Conservation (phyloP, 1,140 invertebrate genomes). For the Drosophila grimshawi region DNA sequence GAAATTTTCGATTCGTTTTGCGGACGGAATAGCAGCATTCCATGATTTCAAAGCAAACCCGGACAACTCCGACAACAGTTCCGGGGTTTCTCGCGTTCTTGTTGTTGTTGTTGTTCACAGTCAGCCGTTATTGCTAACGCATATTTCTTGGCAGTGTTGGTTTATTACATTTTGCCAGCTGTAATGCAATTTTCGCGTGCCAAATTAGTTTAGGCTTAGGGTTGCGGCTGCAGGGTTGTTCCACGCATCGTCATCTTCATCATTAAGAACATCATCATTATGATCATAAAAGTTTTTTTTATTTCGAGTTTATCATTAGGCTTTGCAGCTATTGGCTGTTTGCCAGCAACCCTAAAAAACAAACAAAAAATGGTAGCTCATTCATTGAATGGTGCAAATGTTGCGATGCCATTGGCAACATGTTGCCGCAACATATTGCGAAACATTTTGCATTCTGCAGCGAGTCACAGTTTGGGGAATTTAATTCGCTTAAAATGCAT, state of each 20-base stretch:
- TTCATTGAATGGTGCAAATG: slow-evolving; percentile 9
- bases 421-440: slow-evolving; percentile 39
- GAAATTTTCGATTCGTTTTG: slow-evolving; percentile 48
- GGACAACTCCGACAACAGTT: slow-evolving; percentile 31
- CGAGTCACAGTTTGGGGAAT: slow-evolving; percentile 41
- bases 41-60: slow-evolving; percentile 17
- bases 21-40: slow-evolving; percentile 2
- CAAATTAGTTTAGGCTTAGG: slow-evolving; percentile 75
- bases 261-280: slow-evolving; percentile 19
- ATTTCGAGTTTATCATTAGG: slow-evolving; percentile 29
- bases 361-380: neutral
- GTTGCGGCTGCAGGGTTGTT: slow-evolving; percentile 64
- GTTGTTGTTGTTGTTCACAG: slow-evolving; percentile 18
- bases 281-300: slow-evolving; percentile 19
- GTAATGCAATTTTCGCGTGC: slow-evolving; percentile 79
- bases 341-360: slow-evolving; percentile 26
- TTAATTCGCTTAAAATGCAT: slow-evolving; percentile 70
- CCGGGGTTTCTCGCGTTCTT: slow-evolving; percentile 16
- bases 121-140: slow-evolving; percentile 39
- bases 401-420: slow-evolving; percentile 8
- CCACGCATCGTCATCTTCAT: slow-evolving; percentile 37
- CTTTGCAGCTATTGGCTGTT: slow-evolving; percentile 54
- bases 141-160: slow-evolving; percentile 35
- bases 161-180: slow-evolving; percentile 78
- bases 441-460: slow-evolving; percentile 36